Base-by-base conservation (phyloP, 2,888 invertebrate species). In the Pristionchus exspectatus region DNA sequence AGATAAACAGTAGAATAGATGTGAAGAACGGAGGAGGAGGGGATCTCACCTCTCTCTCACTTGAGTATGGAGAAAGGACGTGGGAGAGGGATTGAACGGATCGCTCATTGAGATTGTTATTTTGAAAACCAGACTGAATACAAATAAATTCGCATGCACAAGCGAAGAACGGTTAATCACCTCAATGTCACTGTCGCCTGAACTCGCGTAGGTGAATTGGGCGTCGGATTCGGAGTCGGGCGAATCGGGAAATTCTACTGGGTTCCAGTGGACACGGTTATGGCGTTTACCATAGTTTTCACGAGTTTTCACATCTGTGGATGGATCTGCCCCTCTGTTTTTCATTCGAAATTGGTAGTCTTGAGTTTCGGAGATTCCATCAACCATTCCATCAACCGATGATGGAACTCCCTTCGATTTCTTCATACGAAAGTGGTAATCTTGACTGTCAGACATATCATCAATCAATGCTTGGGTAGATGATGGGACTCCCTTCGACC, bases 1-100 rank as follows among this genome's bases (percentile, higher is more conserved):
- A 44, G 77, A 77, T 77, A 77, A 77, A 77, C 77, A 77, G 77
- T 77, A 66, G 66, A 87, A 77, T 66, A 66, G 86, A 74, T 5
- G 77, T 77, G 77, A 77, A 77, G 77, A 77, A 77, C 77, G 50
- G 1, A 7, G 38, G 81, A 66, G 89, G 81, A 66, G 89, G 87
- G 84, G 72, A 72, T 72, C 72, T 66, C 63, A 66, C 18, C n/a
- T n/a, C 66, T n/a, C 72, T 44, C 77, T 77, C 77, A 77, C 77
- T 77, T 77, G 77, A 77, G 77, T 24, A 44, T 18, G 44, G 38
- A n/a, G 77, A 77, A 77, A 77, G 38, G 33, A 33, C 77, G 77
- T 77, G 77, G 77, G 77, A 77, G 44, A 24, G 77, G 24, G 44
- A 24, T 38, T 2, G 24, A 12, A 44, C 77, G 3, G 0, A 16